Base-by-base conservation (phyloP, 2,888 invertebrate species). In the Coremacera marginata region DNA sequence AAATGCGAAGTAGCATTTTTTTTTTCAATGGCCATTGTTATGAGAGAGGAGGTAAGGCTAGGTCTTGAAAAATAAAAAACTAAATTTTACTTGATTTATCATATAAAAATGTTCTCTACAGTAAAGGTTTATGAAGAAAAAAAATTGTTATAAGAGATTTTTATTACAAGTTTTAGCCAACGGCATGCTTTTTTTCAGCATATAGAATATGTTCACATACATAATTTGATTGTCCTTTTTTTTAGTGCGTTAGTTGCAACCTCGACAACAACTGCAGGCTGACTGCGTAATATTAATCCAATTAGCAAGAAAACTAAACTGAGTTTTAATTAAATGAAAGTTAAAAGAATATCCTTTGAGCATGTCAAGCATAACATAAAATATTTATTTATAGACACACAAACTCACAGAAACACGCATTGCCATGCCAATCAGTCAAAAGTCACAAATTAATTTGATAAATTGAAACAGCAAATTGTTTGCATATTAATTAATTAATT, bases 401-500 rank as follows among this genome's bases (percentile, higher is more conserved):
- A 62, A 3, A 11, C 65, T 1, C 5, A 65, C 11, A 49, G 44
- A 31, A 19, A 22, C 37, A 65, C 22, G 9, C 67, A 49, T 67
- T 67, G 22, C 22, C 57, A 55, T 57, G 55, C 9, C 57, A 57
- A 57, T 70, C 72, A 72, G 62, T 72, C 62, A 73, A 73, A 73
- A 44, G 62, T 49, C 16, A 49, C 31, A n/a, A 25, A 27, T 63
- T 73, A 22, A 63, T 71, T 57, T 60, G 57, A 19, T 1, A 73
- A 44, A 73, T 73, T 49, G 62, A 73, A 63, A 63, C 44, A 49
- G 63, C 44, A 27, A 73, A 62, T 44, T 51, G 73, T 51, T 73
- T 73, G 51, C 63, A 73, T 51, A 37, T 16, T 14, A 63, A 63
- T 63, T 73, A 73, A 73, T 73, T 73, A 63, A 73, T 73, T 73